Evolutionary conservation across 1,140 invertebrate species (phyloP).

Genomic region (Drosophila subobscura): DNA sequence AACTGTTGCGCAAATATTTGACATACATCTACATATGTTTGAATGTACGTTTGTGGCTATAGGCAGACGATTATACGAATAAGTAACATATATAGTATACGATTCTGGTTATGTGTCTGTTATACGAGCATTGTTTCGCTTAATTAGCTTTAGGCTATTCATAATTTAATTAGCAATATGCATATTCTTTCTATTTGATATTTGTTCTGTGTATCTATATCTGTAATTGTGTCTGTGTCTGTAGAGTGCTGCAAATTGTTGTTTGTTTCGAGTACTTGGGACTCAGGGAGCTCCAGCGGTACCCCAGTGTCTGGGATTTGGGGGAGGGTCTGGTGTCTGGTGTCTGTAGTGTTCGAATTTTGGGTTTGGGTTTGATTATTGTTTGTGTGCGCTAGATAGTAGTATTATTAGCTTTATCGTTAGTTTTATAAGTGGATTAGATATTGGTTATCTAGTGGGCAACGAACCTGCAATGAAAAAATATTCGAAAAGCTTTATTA

Average conservation of each 20-base stretch:
- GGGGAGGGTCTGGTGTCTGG: constrained; percentile 24
- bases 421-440: constrained; percentile 52
- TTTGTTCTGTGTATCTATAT: constrained; percentile 52
- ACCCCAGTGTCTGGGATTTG: constrained; percentile 42
- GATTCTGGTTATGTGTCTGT: constrained; percentile 49
- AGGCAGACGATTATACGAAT: constrained; percentile 36
- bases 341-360: constrained; percentile 46
- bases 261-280: constrained; percentile 46
- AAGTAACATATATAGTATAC: constrained; percentile 19
- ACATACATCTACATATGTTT: constrained; percentile 30
- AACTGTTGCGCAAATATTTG: constrained; percentile 61
- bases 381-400: constrained; percentile 39
- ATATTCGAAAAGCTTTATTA: background rate
- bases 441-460: constrained; percentile 50
- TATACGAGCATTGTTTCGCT: constrained; percentile 60
- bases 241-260: constrained; percentile 52
- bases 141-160: constrained; percentile 76
- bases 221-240: constrained; percentile 45
- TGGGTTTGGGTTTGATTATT: constrained; percentile 13
- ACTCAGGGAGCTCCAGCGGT: constrained; percentile 7
- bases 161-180: constrained; percentile 75
- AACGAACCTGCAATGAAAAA: constrained; percentile 67
- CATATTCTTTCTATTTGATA: constrained; percentile 62
- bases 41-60: constrained; percentile 16
- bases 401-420: constrained; percentile 47